Evolutionary conservation across 2,113 vertebrate genomes (phyloP).

Genomic region (Campylomormyrus tamandua): DNA sequence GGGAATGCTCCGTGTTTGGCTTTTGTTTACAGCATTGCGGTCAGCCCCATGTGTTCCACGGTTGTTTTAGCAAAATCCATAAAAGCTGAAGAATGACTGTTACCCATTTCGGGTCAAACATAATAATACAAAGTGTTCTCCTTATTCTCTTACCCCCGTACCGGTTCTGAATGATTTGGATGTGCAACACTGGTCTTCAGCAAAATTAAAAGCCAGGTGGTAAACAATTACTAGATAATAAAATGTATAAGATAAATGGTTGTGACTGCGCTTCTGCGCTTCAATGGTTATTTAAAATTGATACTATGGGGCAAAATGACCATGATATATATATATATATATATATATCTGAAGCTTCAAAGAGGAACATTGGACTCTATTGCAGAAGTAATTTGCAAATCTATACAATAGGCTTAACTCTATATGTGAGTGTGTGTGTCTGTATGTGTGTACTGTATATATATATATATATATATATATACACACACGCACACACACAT

Average conservation of each 20-base stretch:
- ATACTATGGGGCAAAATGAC: not conserved
- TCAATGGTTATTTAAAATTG: not conserved
- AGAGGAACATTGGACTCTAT: not conserved
- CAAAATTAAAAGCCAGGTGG: not conserved
- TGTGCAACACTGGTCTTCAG: not conserved
- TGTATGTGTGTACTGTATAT: no score
- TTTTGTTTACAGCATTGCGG: not conserved
- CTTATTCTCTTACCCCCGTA: not conserved
- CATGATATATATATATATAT: no score
- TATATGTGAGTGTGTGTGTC: no score
- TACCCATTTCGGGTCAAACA: not conserved
- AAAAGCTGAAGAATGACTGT: constrained; percentile 2
- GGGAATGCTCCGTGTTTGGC: not conserved
- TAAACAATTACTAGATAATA: not conserved
- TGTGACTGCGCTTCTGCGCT: not conserved
- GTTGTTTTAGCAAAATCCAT: not conserved
- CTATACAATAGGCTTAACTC: not conserved
- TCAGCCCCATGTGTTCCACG: not conserved
- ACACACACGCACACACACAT: no score
- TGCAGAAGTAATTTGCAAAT: not conserved
- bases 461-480: not conserved
- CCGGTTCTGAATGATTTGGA: not conserved
- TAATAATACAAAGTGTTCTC: constrained; percentile 2
- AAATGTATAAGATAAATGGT: not conserved
- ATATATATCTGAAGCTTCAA: not conserved